These are phyloP conservation scores for Siderastrea radians DNA, from an alignment of 92 coral and sea anemone genomes.

Conservation along the genomic window DNA sequence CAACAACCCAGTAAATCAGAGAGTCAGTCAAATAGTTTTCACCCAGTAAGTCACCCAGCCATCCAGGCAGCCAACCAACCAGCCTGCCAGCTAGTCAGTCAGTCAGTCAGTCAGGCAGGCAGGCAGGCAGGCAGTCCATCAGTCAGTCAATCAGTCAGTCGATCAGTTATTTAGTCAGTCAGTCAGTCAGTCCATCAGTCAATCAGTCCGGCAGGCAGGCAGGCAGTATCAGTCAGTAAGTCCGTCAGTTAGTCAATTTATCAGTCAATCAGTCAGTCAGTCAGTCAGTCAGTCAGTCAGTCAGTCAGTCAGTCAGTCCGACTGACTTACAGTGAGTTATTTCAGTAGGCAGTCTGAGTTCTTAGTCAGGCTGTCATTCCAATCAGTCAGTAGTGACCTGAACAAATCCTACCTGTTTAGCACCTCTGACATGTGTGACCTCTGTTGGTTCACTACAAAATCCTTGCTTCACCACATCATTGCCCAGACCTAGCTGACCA, in stretches of 20 bases:
- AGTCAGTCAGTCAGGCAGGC: background rate
- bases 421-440: constrained; percentile 40
- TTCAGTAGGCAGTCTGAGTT: background rate
- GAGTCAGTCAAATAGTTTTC: background rate
- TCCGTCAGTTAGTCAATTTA: background rate
- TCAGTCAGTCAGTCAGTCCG: background rate
- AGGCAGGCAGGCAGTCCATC: background rate
- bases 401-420: constrained; percentile 59
- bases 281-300: background rate
- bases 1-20: background rate
- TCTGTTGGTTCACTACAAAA: constrained; percentile 62
- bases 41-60: background rate
- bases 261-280: background rate
- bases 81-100: background rate
- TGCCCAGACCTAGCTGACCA: constrained; percentile 87
- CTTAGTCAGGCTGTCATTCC: background rate
- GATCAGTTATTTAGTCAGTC: background rate
- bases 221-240: background rate
- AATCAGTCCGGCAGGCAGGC: too few species aligned
- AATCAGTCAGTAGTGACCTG: background rate
- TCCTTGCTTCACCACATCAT: constrained; percentile 55
- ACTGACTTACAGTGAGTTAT: background rate
- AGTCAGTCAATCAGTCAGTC: background rate
- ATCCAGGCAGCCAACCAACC: background rate
- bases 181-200: background rate